A percentile compares a stretch with the other conserved stretches of the same genome.
phyloP scores from a whole-genome alignment of 2,888 invertebrate genomes.

The Drosophila testacea region DNA sequence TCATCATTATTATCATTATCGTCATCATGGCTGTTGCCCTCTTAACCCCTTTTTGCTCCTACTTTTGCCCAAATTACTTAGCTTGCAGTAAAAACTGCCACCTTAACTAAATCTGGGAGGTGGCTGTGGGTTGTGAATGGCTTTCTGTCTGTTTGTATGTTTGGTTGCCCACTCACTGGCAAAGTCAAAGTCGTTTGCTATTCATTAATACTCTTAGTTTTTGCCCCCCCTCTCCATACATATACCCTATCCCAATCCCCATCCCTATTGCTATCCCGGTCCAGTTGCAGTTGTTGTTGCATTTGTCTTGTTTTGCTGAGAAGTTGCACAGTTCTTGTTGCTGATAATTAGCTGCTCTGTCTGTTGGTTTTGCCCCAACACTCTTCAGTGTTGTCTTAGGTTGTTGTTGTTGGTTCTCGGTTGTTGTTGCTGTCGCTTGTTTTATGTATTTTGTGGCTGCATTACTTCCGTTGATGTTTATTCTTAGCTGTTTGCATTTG shows the following conservation, averaged over 20 bases:
- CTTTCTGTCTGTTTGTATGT: conserved; percentile 32
- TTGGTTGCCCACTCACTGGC: conserved; percentile 53
- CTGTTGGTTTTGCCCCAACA: conserved; percentile 74
- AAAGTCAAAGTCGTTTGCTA: conserved; percentile 81
- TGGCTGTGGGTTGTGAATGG: not conserved
- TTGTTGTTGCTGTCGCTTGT: conserved; percentile 60
- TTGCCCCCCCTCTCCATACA: conserved; percentile 33
- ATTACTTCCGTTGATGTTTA: conserved; percentile 82
- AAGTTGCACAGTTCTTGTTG: conserved; percentile 67
- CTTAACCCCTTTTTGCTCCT: conserved; percentile 27
- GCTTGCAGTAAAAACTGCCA: conserved; percentile 61
- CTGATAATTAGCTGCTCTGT: conserved; percentile 80
- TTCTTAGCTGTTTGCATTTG: conserved; percentile 81
- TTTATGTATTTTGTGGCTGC: conserved; percentile 79
- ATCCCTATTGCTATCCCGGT: not conserved
- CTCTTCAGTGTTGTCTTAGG: conserved; percentile 51
- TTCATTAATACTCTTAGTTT: conserved; percentile 80
- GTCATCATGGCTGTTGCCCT: conserved; percentile 17
- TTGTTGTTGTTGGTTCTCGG: conserved; percentile 16
- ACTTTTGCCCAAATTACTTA: conserved; percentile 73
- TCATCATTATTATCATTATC: conserved; percentile 21
- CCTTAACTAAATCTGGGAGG: conserved; percentile 12
- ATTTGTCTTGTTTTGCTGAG: conserved; percentile 42
- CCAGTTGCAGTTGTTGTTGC: conserved; percentile 28
- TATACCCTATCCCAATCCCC: too few species aligned